These are phyloP conservation scores for Opisthograptis luteolata DNA, from an alignment of 2,888 invertebrate genomes.

Conservation along the genomic window DNA sequence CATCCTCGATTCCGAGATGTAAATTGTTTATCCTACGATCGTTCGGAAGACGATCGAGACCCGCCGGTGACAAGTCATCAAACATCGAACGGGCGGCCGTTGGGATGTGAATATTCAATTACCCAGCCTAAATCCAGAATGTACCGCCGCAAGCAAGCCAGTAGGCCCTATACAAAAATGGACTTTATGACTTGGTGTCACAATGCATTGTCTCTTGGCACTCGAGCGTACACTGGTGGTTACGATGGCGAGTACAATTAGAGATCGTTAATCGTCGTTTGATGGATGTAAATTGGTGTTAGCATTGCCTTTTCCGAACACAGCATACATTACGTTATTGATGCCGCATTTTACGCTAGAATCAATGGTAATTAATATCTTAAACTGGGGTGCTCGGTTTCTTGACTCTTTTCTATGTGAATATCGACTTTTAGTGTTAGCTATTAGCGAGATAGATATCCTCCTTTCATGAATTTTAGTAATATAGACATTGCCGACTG, in stretches of 20 bases:
- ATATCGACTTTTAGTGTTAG: no score
- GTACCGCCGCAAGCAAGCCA: constrained; percentile 10
- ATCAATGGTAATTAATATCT: not conserved
- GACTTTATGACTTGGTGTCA: constrained; percentile 40
- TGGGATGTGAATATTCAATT: constrained; percentile 74
- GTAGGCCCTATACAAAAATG: constrained; percentile 43
- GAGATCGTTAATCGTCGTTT: constrained; percentile 56
- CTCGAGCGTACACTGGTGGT: constrained; percentile 27
- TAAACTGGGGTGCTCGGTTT: no score
- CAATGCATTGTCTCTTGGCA: constrained; percentile 13
- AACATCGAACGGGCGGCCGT: constrained; percentile 57
- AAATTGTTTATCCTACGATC: constrained; percentile 10
- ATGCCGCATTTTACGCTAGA: constrained; percentile 1
- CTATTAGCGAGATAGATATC: no score
- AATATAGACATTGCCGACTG: no score
- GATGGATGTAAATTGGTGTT: constrained; percentile 63
- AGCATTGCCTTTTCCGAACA: constrained; percentile 43
- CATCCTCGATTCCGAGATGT: constrained; percentile 5
- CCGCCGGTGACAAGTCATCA: constrained; percentile 54
- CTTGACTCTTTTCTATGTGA: no score
- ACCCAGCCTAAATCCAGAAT: constrained; percentile 56
- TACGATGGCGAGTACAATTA: constrained; percentile 49
- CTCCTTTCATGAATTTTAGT: no score
- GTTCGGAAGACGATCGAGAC: constrained; percentile 44
- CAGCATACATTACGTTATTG: constrained; percentile 26